These are phyloP conservation scores for Archilochus colubris DNA, from an alignment of 2,113 vertebrate species.

Conservation along the genomic window DNA sequence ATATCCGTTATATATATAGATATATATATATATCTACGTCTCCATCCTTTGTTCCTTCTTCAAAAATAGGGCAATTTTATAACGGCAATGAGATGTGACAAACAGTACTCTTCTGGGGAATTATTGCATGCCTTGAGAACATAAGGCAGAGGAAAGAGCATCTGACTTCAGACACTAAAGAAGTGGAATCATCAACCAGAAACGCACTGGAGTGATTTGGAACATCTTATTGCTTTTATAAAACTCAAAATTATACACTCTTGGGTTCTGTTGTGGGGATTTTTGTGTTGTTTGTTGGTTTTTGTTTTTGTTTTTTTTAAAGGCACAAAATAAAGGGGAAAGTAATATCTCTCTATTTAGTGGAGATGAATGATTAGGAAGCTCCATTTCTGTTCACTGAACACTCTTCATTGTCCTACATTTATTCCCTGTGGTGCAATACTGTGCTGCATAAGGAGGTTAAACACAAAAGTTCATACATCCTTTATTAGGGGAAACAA, in stretches of 20 bases:
- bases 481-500: conserved; percentile 25
- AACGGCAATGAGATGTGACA: conserved; percentile 70
- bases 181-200: conserved; percentile 74
- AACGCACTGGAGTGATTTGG: conserved; percentile 68
- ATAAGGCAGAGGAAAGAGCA: conserved; percentile 75
- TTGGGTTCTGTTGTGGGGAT: neutral
- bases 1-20: conserved; percentile 46
- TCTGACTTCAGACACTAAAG: conserved; percentile 76
- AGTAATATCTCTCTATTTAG: conserved; percentile 61
- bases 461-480: conserved; percentile 71
- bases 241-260: conserved; percentile 68
- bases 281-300: no score
- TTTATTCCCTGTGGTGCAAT: conserved; percentile 63
- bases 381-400: conserved; percentile 42
- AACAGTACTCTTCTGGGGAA: conserved; percentile 69
- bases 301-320: neutral
- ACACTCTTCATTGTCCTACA: conserved; percentile 52
- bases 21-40: conserved; percentile 23
- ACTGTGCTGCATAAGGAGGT: conserved; percentile 53
- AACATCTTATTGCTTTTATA: conserved; percentile 80
- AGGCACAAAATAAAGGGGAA: conserved; percentile 71
- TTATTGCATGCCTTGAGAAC: conserved; percentile 78
- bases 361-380: conserved; percentile 52
- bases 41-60: conserved; percentile 28
- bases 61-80: conserved; percentile 69